Evolutionary conservation across 2,888 invertebrate genomes (phyloP), one percentile per base, ranked within the genome.

Genomic region (Nomada fabriciana): DNA sequence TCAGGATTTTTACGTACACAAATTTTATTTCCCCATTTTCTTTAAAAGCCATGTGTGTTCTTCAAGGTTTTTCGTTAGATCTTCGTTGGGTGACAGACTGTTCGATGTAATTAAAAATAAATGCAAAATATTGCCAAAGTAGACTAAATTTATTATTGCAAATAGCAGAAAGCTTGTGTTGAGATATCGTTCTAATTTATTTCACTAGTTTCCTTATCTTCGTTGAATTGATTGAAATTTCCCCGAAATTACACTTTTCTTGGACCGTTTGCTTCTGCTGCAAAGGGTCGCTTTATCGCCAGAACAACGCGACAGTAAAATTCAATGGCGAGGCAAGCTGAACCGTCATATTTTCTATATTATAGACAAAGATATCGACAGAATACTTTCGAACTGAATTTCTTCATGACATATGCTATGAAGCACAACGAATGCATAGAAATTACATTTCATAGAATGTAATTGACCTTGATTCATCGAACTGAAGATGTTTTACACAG

Each of bases 361-460:
- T 43, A 53, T 50, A 60, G 18, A 7, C 50, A 50, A 50, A 25
- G 20, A 23, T 47, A 23, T 42, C 13, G 52, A 42, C 29, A 42
- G 63, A 70, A 70, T 50, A 57, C 55, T 74, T 72, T 70, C 55
- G 36, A 65, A 23, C 69, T 50, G 59, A 18, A 61, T 70, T n/a
- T 71, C 52, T 53, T 72, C 52, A 52, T 69, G 69, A 42, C 47
- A 52, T 67, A 67, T 47, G 36, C 57, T 57, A 57, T 67, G 70
- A 63, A 77, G 67, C 76, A 55, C 64, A 68, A 60, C 55, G 61
- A 76, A 65, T 15, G 63, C 52, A 71, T 57, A 61, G 70, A 74
- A 76, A 81, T 76, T 69, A 68, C 25, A 69, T 60, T 55, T 71
- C 42, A n/a, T 65, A 52, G 81, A 83, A 81, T 83, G 53, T 23